Evolutionary conservation across 2,113 vertebrate species (phyloP).

Genomic region (Camelus bactrianus): DNA sequence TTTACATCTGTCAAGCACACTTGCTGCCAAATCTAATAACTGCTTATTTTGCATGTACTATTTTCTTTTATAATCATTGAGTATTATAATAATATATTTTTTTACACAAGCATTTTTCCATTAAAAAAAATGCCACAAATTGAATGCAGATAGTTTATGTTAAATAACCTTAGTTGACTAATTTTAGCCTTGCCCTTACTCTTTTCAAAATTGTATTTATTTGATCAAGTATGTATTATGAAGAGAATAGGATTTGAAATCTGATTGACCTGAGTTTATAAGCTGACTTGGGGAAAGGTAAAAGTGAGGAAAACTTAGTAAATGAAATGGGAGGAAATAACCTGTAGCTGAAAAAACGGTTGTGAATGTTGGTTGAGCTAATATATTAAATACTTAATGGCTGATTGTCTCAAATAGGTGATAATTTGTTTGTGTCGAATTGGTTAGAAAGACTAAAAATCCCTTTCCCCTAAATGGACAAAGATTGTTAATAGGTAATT

Average conservation of each 20-base stretch:
- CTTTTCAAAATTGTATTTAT: conserved; percentile 11
- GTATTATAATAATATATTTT: background rate
- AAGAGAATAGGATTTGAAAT: conserved; percentile 37
- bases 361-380: conserved; percentile 2
- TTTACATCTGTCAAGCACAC: background rate
- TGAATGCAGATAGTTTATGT: background rate
- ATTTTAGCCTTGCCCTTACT: background rate
- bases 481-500: conserved; percentile 29
- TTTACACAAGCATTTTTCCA: background rate
- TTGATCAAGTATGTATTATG: background rate
- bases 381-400: background rate
- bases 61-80: background rate
- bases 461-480: background rate
- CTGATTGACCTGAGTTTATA: background rate
- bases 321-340: background rate
- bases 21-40: background rate
- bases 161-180: background rate
- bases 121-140: background rate
- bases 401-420: background rate
- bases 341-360: background rate
- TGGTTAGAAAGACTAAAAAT: background rate
- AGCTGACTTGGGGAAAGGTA: background rate
- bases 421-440: background rate
- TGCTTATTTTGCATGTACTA: background rate
- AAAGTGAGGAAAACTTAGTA: background rate